Evolutionary conservation across 2,888 invertebrate genomes (phyloP).

Genomic region (Lottia scabra): DNA sequence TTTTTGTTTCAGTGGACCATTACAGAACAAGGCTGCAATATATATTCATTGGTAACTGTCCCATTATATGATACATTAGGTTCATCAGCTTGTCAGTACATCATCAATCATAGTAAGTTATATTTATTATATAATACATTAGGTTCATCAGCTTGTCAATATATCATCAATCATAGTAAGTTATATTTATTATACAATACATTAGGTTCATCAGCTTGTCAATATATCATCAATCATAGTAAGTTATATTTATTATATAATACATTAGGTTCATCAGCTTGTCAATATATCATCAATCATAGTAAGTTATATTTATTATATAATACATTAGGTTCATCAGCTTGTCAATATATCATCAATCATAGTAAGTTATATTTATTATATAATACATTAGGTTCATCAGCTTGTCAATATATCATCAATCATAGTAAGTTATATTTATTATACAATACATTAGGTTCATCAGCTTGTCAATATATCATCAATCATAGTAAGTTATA

Average conservation of each 20-base stretch:
- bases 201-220: no score
- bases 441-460: no score
- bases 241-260: slow-evolving; percentile 78
- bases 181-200: no score
- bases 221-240: no score
- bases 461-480: no score
- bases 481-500: no score
- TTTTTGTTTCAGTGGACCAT: slow-evolving; percentile 81
- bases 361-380: slow-evolving; percentile 76
- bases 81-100: slow-evolving; percentile 52
- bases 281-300: slow-evolving; percentile 74
- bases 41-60: slow-evolving; percentile 93
- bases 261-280: slow-evolving; percentile 75
- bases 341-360: slow-evolving; percentile 71
- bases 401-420: slow-evolving; percentile 55
- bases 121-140: no score
- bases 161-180: no score
- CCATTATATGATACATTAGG: slow-evolving; percentile 93
- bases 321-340: slow-evolving; percentile 80
- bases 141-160: no score
- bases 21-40: slow-evolving; percentile 92
- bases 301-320: slow-evolving; percentile 75
- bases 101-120: slow-evolving; percentile 77
- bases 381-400: slow-evolving; percentile 85
- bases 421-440: slow-evolving; percentile 77